Evolutionary conservation across 2,888 invertebrate species (phyloP), one percentile per base, ranked within the genome.

Genomic region (Lingula anatina): DNA sequence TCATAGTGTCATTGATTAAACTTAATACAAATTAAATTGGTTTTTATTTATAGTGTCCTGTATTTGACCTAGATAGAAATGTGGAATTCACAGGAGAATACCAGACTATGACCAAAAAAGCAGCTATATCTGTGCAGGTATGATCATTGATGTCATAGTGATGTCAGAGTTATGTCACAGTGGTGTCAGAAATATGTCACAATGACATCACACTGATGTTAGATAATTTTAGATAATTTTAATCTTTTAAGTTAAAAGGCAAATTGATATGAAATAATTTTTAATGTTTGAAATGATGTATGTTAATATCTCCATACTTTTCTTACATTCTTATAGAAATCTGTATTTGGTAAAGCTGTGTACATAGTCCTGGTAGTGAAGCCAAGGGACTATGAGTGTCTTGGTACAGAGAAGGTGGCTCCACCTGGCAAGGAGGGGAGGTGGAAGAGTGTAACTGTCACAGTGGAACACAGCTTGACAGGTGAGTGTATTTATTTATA

Each of bases 31-130:
- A n/a, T n/a, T n/a, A n/a, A n/a, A n/a, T n/a, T n/a, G n/a, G n/a
- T n/a, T n/a, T n/a, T n/a, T n/a, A n/a, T n/a, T n/a, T n/a, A n/a
- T 55, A 90, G 90, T 90, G 90, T 71, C 90, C 90, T 9, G 87
- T 90, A 1, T 86, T 86, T 68, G 90, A 90, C 72, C 81, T 87
- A 52, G 87, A 88, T 59, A 81, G 84, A 49, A 88, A 88, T 62
- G 85, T 90, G 9, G 79, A 86, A 49, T 89, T 85, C 62, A 83
- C 85, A 52, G 89, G 89, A 3, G 63, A 66, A 37, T 74, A 75
- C 54, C 84, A 90, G 64, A 90, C 90, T 0, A 85, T 90, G 78
- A 86, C 85, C 4, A 81, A 80, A 44, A 82, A 85, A 61, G 89
- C 89, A 0, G 88, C 88, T 1, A 85, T 90, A 44, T 86, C 86